Evolutionary conservation across 35 echinoderm and acorn worm genomes (phyloP).

Genomic region (Heliocidaris tuberculata): DNA sequence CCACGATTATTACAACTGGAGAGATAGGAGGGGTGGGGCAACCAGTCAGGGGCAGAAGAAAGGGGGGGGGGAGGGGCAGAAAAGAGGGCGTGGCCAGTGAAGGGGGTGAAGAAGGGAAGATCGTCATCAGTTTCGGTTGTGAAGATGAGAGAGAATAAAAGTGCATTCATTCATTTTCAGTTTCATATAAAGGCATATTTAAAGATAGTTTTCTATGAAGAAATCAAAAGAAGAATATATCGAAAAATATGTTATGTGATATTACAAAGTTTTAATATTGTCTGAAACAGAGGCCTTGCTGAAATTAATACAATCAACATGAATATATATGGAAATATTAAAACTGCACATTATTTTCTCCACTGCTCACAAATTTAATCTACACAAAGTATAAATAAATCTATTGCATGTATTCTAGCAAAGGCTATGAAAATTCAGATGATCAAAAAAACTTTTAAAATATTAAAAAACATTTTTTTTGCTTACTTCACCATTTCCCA

Average conservation of each 20-base stretch:
- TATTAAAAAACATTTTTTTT: too few species aligned
- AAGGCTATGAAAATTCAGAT: too few species aligned
- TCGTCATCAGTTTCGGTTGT: neutral
- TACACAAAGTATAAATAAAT: too few species aligned
- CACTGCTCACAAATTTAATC: too few species aligned
- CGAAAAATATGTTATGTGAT: neutral
- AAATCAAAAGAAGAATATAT: neutral
- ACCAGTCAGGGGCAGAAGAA: neutral
- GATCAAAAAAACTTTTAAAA: too few species aligned
- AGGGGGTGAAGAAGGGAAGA: conserved; percentile 19
- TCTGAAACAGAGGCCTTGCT: neutral
- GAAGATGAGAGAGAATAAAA: neutral
- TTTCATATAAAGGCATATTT: neutral
- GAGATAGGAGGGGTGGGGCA: conserved; percentile 41
- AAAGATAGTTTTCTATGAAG: neutral
- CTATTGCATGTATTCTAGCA: too few species aligned
- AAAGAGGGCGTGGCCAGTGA: neutral
- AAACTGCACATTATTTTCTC: too few species aligned
- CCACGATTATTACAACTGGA: conserved; percentile 72
- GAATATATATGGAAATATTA: neutral
- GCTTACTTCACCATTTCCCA: too few species aligned
- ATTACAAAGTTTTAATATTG: neutral
- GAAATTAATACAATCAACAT: neutral
- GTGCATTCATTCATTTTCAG: neutral
- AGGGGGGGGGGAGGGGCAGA: conserved; percentile 14